These are phyloP conservation scores for Leguminivora glycinivorella DNA, from an alignment of 1,140 invertebrate genomes.

Conservation along the genomic window DNA sequence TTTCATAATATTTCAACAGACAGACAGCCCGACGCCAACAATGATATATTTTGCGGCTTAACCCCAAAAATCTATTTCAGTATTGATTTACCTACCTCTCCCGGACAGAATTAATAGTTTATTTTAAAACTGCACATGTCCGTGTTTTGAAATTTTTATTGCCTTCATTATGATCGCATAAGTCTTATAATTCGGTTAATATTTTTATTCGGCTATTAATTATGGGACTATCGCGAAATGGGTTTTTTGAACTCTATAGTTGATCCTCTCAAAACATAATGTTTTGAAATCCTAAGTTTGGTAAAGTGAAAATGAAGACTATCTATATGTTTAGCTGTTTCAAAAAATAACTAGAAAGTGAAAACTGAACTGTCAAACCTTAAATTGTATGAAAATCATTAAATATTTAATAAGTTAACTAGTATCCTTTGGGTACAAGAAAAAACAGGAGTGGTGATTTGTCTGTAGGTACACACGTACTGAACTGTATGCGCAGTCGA, in stretches of 20 bases:
- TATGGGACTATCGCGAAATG: slow-evolving; percentile 8
- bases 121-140: slow-evolving; percentile 19
- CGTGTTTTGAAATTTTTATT: slow-evolving; percentile 27
- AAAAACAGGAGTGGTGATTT: too few species aligned
- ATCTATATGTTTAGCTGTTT: not conserved
- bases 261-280: not conserved
- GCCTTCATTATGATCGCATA: slow-evolving; percentile 6
- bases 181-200: slow-evolving; percentile 19
- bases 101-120: slow-evolving; percentile 27
- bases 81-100: slow-evolving; percentile 24
- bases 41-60: not conserved
- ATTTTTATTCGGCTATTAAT: slow-evolving; percentile 18
- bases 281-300: not conserved
- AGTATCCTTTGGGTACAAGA: too few species aligned
- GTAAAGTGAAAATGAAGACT: not conserved
- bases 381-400: too few species aligned
- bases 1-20: too few species aligned
- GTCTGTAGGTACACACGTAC: too few species aligned
- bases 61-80: slow-evolving; percentile 15
- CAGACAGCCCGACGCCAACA: not conserved
- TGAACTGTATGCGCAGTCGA: too few species aligned
- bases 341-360: too few species aligned
- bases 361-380: too few species aligned
- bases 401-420: too few species aligned
- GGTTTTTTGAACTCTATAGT: not conserved